phyloP scores from a whole-genome alignment of 2,797 vertebrate species.

The Sebastolobus altivelis region DNA sequence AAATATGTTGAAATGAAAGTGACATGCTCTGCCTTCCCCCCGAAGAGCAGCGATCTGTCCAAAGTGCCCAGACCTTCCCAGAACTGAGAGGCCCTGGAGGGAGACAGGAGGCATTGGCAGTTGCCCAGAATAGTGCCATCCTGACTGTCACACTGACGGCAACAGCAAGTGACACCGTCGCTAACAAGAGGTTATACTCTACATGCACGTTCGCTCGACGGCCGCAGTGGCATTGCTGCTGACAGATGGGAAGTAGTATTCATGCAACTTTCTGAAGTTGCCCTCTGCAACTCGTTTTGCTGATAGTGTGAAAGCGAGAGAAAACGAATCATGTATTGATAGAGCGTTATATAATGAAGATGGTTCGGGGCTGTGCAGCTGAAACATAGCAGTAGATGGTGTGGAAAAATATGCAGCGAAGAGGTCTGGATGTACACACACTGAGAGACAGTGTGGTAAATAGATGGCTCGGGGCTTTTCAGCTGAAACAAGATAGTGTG shows the following conservation, averaged over 20 bases:
- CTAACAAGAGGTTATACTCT: constrained; percentile 57
- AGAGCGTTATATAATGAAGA: constrained; percentile 53
- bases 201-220: constrained; percentile 12
- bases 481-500: not conserved
- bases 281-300: constrained; percentile 34
- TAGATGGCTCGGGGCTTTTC: constrained; percentile 42
- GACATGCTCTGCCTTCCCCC: constrained; percentile 16
- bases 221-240: constrained; percentile 16
- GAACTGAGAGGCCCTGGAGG: constrained; percentile 29
- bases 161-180: constrained; percentile 50
- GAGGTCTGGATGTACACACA: constrained; percentile 52
- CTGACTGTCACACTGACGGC: constrained; percentile 44
- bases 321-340: constrained; percentile 8
- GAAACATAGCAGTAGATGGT: constrained; percentile 38
- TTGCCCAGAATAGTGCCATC: constrained; percentile 52
- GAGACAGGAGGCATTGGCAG: constrained; percentile 11
- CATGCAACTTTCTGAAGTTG: constrained; percentile 21
- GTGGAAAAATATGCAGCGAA: constrained; percentile 57
- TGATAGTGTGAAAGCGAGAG: constrained; percentile 22
- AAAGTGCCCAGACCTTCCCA: constrained; percentile 35
- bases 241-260: constrained; percentile 24
- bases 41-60: constrained; percentile 52
- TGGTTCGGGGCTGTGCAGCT: constrained; percentile 26
- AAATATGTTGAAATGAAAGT: constrained; percentile 50
- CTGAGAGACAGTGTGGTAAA: constrained; percentile 58